Base-by-base conservation (phyloP, 1,140 invertebrate species). In the Physella acuta region DNA sequence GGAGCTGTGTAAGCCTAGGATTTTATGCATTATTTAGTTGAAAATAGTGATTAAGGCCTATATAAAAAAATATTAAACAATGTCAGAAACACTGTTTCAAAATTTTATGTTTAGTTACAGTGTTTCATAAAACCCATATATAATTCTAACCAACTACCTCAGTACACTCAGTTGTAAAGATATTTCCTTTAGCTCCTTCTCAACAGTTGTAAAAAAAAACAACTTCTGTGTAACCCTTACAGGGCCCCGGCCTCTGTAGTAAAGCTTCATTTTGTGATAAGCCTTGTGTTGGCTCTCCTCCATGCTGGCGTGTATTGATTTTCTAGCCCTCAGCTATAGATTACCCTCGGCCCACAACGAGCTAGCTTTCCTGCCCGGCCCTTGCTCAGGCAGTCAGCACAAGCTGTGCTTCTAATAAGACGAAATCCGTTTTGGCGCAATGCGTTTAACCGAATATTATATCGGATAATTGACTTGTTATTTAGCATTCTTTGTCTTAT, bases 261-360 rank as follows among this genome's bases (percentile, higher is more conserved):
- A 24, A 65, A 66, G 51, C 64, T 66, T 66, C 34, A 68, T 49
- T 68, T 68, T 68, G 66, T 51, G 66, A 68, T 68, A 68, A 68
- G 66, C 66, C 56, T 68, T 44, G 66, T 68, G 66, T 49, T 68
- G 39, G 66, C 66, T 60, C 34, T 59, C 56, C 53, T 44, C 63
- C 51, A 56, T 58, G 66, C 66, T 60, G 37, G 66, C 66, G 55
- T 44, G 55, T 68, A 68, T 68, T 68, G 66, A 68, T 68, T 68
- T 68, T 68, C 66, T 59, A 60, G 66, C 56, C 66, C 55, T 68
- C 55, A 51, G 56, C 66, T 60, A 68, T 68, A 68, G 66, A 68
- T 68, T 68, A 68, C 66, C 56, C 66, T 28, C 28, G 31, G 66
- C 56, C 66, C 55, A 59, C 55, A 68, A 51, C 66, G 30, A 55